Evolutionary conservation across 2,888 invertebrate genomes (phyloP).

Genomic region (Lithophane ornitopus): DNA sequence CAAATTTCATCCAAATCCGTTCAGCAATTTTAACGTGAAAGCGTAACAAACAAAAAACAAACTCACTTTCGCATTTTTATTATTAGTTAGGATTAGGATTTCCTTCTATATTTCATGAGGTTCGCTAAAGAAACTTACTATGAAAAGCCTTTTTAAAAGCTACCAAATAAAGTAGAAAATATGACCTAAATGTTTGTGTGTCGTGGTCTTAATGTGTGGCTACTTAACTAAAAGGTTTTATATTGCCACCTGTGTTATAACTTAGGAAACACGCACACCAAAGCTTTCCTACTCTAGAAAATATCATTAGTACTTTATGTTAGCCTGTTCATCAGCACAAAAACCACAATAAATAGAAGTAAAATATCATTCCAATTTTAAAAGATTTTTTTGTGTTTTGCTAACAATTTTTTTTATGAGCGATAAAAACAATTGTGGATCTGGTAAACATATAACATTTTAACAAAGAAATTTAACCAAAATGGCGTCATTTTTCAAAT

Average conservation of each 20-base stretch:
- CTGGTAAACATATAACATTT: background rate
- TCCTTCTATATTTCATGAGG: background rate
- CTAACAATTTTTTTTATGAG: background rate
- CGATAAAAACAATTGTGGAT: background rate
- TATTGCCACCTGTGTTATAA: constrained; percentile 14
- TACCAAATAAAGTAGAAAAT: background rate
- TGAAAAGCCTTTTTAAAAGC: background rate
- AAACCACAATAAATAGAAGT: background rate
- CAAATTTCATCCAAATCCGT: too few species aligned
- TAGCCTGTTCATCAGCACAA: background rate
- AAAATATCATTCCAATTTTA: too few species aligned
- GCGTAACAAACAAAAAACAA: too few species aligned
- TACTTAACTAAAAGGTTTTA: constrained; percentile 51
- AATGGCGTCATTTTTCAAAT: background rate
- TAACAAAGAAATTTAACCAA: background rate
- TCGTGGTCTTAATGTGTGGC: background rate
- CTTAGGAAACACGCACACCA: background rate
- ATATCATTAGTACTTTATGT: background rate
- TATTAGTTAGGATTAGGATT: too few species aligned
- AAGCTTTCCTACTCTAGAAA: background rate
- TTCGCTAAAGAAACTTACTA: background rate
- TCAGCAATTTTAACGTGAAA: too few species aligned
- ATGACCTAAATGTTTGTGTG: background rate
- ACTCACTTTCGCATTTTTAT: too few species aligned
- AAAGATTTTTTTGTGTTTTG: background rate